Evolutionary conservation across 1,140 invertebrate species (phyloP).

Genomic region (Nebria ingens): DNA sequence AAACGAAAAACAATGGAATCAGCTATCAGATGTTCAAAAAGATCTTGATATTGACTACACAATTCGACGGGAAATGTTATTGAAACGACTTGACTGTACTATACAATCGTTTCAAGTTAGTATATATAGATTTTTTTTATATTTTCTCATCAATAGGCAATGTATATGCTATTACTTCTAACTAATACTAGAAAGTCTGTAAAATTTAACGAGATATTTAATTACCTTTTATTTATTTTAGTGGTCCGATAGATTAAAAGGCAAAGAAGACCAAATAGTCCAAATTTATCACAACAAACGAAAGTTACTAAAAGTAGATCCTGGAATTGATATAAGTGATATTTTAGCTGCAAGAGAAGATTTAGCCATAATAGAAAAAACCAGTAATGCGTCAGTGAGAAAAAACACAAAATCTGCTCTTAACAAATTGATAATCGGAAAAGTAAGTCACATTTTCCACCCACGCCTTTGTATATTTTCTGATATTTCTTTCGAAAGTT

Average conservation of each 20-base stretch:
- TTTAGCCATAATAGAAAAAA: constrained; percentile 77
- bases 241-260: constrained; percentile 77
- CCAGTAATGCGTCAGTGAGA: constrained; percentile 65
- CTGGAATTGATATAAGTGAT: constrained; percentile 54
- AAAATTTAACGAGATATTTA: not conserved
- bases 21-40: constrained; percentile 54
- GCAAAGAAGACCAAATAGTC: constrained; percentile 61
- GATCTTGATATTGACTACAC: constrained; percentile 73
- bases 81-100: constrained; percentile 87
- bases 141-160: constrained; percentile 22
- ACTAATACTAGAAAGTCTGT: constrained; percentile 7
- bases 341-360: constrained; percentile 74
- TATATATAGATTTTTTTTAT: too few species aligned
- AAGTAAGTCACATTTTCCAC: constrained; percentile 37
- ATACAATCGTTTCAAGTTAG: constrained; percentile 79
- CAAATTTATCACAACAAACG: constrained; percentile 57
- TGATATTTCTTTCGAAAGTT: too few species aligned
- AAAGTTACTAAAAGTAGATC: constrained; percentile 48
- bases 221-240: constrained; percentile 34
- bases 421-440: constrained; percentile 80
- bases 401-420: constrained; percentile 70
- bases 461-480: too few species aligned
- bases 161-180: constrained; percentile 5
- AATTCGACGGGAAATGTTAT: constrained; percentile 73
- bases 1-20: constrained; percentile 72